Conservation (phyloP, 2,888 invertebrate species). For the Mesorhabditis spiculigera region DNA sequence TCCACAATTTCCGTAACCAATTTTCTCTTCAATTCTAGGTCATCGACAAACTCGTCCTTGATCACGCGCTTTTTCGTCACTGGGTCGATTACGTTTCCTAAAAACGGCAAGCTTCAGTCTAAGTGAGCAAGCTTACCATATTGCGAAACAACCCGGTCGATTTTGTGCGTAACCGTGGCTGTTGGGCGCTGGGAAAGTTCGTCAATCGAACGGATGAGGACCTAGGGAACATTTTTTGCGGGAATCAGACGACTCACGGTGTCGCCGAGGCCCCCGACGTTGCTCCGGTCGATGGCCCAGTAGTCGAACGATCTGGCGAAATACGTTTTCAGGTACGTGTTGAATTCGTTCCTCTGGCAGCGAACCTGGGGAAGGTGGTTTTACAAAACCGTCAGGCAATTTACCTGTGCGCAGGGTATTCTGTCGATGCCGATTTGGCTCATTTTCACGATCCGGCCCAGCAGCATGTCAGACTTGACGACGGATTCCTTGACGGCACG, state of each 20-base stretch:
- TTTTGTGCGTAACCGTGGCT: slow-evolving; percentile 40
- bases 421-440: slow-evolving; percentile 48
- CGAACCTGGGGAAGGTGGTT: slow-evolving; percentile 32
- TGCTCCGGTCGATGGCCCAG: slow-evolving; percentile 48
- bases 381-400: background rate
- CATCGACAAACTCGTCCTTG: slow-evolving; percentile 44
- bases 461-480: slow-evolving; percentile 40
- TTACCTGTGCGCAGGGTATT: slow-evolving; percentile 46
- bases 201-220: slow-evolving; percentile 39
- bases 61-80: slow-evolving; percentile 47
- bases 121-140: slow-evolving; percentile 26
- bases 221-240: background rate
- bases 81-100: slow-evolving; percentile 47
- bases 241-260: slow-evolving; percentile 25
- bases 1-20: slow-evolving; percentile 46
- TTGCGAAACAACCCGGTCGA: slow-evolving; percentile 46
- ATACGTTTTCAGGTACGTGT: slow-evolving; percentile 51
- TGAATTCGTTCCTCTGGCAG: slow-evolving; percentile 51
- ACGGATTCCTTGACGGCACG: slow-evolving; percentile 29
- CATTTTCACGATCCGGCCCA: slow-evolving; percentile 47
- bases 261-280: slow-evolving; percentile 40
- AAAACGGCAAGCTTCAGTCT: background rate
- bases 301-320: slow-evolving; percentile 48
- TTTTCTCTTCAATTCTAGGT: slow-evolving; percentile 36
- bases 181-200: slow-evolving; percentile 35